Evolutionary conservation across 2,888 invertebrate genomes (phyloP), one percentile per base, ranked within the genome.

Genomic region (Eupithecia insigniata): DNA sequence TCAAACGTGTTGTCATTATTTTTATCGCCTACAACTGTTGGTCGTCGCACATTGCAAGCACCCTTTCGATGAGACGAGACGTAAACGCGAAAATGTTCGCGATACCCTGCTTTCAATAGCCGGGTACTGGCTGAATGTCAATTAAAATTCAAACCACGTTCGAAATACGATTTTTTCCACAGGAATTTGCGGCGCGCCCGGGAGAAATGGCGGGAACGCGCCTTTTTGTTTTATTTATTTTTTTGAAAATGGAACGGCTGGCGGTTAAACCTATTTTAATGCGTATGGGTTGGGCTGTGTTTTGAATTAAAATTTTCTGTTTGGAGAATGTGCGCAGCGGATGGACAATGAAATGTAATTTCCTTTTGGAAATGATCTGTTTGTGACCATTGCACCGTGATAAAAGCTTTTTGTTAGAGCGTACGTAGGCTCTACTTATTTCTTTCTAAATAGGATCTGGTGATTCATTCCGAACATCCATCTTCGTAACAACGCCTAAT

Each of bases 141-240:
- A 94, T 94, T 94, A 94, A 94, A 94, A 94, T 94, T 94, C 94
- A 94, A 93, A 92, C 90, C 92, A 90, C 94, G 94, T 93, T 90
- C 93, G 93, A 92, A 94, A 93, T 93, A 92, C 94, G 94, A 94
- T 94, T 94, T 94, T 94, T 94, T 93, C 91, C 90, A 86, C 86
- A 88, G 94, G 94, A 93, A 94, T 94, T 92, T 92, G 93, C 89
- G 93, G 93, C 89, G 90, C 85, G 90, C 89, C 86, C 86, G 87
- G 83, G 89, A 90, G 93, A 91, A 92, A 92, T 92, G 91, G 92
- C 92, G 89, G 89, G 92, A 91, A 90, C 90, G 91, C 90, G 91
- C 89, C 91, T 91, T 91, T 92, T 92, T 92, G 90, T 92, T 92
- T 93, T 92, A 89, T 90, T 92, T 91, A 88, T 88, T 91, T 91